A percentile compares a stretch with the other conserved stretches of the same genome.
These are phyloP conservation scores for Corythornis cristatus DNA, from an alignment of 2,113 vertebrate species.

Conservation along the genomic window DNA sequence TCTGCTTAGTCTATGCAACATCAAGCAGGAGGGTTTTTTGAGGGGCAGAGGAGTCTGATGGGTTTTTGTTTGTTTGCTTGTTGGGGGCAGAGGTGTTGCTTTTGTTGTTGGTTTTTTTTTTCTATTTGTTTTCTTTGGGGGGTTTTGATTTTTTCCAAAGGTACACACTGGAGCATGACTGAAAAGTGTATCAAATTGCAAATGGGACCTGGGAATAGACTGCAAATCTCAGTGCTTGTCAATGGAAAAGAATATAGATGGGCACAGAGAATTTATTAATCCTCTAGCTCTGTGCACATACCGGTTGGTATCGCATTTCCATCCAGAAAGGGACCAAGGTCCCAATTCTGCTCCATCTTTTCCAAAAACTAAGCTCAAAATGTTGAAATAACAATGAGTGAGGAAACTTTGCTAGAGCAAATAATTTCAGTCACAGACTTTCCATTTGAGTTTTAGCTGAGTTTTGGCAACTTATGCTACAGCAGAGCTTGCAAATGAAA, in stretches of 20 bases:
- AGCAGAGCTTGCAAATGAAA: constrained; percentile 17
- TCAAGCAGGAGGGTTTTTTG: background rate
- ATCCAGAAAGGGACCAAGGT: background rate
- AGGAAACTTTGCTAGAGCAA: background rate
- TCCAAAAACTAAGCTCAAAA: background rate
- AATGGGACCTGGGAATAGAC: background rate
- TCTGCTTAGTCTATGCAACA: background rate
- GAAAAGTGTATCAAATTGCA: background rate
- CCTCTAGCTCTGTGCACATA: background rate
- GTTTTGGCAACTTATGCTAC: constrained; percentile 12
- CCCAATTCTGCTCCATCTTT: background rate
- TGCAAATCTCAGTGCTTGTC: background rate
- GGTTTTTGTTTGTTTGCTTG: background rate
- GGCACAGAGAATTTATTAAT: background rate
- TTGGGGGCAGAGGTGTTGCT: rapidly evolving
- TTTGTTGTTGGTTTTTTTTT: background rate
- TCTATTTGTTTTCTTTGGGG: background rate
- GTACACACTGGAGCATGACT: background rate
- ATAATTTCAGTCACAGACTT: background rate
- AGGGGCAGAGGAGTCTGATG: rapidly evolving
- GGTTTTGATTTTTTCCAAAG: background rate
- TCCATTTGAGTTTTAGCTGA: constrained; percentile 6
- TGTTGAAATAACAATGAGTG: constrained; percentile 15
- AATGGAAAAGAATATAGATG: background rate
- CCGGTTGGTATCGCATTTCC: background rate